phyloP scores from a whole-genome alignment of 2,888 invertebrate genomes.

The Euplagia quadripunctaria region DNA sequence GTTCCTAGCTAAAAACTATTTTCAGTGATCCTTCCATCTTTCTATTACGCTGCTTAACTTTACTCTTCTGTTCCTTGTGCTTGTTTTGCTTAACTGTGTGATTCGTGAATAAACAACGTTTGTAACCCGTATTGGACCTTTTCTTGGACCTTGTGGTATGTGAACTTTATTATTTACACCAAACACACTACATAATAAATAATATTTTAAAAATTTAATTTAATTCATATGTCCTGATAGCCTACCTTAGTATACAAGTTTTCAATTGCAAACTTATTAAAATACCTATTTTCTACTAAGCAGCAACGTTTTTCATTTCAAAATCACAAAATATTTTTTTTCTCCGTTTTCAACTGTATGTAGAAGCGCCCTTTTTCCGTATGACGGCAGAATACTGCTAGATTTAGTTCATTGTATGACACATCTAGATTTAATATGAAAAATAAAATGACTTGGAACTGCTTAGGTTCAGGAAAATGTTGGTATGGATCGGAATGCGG shows the following conservation, averaged over 20 bases:
- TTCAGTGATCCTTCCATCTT: too few relatives aligned
- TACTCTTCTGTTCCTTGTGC: too few relatives aligned
- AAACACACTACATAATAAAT: too few relatives aligned
- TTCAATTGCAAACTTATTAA: neutral
- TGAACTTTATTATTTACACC: too few relatives aligned
- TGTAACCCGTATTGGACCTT: too few relatives aligned
- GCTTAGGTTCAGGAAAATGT: neutral
- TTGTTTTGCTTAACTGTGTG: too few relatives aligned
- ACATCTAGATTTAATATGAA: neutral
- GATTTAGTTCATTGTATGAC: slow-evolving; percentile 1
- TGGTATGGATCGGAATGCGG: neutral
- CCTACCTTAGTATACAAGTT: neutral
- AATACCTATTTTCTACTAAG: neutral
- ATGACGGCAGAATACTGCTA: slow-evolving; percentile 4
- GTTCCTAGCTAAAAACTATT: too few relatives aligned
- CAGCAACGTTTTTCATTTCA: slow-evolving; percentile 1
- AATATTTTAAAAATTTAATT: slow-evolving; percentile 7
- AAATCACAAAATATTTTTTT: neutral
- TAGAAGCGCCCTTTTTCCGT: slow-evolving; percentile 5
- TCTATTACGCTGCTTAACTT: too few relatives aligned
- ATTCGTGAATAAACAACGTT: too few relatives aligned
- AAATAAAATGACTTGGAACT: neutral
- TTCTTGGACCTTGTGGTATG: too few relatives aligned
- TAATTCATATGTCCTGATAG: slow-evolving; percentile 2
- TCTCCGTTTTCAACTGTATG: neutral